A percentile compares a stretch with the other conserved stretches of the same genome.
Conservation (phyloP, 2,797 vertebrate genomes). For the Monodelphis domestica region DNA sequence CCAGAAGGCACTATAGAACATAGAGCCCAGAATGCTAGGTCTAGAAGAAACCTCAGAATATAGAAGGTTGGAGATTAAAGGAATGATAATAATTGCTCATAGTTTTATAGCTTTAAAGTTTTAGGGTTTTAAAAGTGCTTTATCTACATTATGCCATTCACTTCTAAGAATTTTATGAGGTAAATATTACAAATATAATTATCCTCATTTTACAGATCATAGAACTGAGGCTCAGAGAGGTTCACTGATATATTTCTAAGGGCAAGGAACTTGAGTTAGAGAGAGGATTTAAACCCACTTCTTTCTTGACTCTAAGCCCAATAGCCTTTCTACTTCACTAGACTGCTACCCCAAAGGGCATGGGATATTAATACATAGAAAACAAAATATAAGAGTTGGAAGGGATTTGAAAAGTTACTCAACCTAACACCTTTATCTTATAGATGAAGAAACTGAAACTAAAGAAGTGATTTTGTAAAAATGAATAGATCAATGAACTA, state of each 20-base stretch:
- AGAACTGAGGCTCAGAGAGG: background rate
- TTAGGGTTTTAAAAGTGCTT: background rate
- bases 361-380: background rate
- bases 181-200: background rate
- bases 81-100: background rate
- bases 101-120: background rate
- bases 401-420: background rate
- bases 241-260: background rate
- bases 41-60: background rate
- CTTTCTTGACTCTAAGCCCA: background rate
- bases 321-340: background rate
- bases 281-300: background rate
- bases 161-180: background rate
- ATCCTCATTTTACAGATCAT: background rate
- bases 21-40: background rate
- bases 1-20: background rate
- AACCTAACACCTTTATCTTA: background rate
- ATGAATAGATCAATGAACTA: background rate
- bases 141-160: background rate
- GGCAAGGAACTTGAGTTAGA: background rate
- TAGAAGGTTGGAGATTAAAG: background rate
- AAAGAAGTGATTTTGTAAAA: background rate
- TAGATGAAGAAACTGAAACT: background rate
- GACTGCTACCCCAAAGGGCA: background rate
- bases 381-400: background rate